Conservation (phyloP, 1,140 invertebrate genomes). For the Drosophila paulistorum region DNA sequence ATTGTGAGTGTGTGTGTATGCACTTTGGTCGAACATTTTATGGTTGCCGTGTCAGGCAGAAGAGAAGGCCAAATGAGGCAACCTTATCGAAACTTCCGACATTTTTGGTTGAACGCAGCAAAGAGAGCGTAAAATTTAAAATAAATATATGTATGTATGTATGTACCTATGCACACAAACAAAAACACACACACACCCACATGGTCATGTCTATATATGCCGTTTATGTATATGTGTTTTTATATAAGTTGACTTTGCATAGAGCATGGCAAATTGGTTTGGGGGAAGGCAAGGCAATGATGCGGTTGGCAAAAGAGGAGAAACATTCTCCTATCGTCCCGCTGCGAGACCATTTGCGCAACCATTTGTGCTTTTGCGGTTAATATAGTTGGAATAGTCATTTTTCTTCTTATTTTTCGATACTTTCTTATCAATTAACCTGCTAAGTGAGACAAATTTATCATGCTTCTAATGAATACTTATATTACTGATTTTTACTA, state of each 20-base stretch:
- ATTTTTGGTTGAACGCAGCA: slow-evolving; percentile 57
- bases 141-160: slow-evolving; percentile 50
- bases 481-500: too few relatives aligned
- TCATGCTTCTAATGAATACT: neutral
- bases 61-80: slow-evolving; percentile 33
- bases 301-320: slow-evolving; percentile 44
- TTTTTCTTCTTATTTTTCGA: neutral
- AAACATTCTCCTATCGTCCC: slow-evolving; percentile 26
- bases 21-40: slow-evolving; percentile 72
- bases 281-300: slow-evolving; percentile 36
- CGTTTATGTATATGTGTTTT: slow-evolving; percentile 25
- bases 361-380: slow-evolving; percentile 4
- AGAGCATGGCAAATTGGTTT: slow-evolving; percentile 19
- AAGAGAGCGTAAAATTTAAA: slow-evolving; percentile 69
- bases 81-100: slow-evolving; percentile 71
- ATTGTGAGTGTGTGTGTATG: slow-evolving; percentile 44
- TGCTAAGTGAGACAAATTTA: neutral
- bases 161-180: neutral
- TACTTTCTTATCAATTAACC: neutral
- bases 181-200: slow-evolving; percentile 9
- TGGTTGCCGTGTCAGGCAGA: slow-evolving; percentile 55
- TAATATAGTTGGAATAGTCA: neutral
- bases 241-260: slow-evolving; percentile 20
- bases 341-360: neutral
- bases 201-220: slow-evolving; percentile 7